Evolutionary conservation across 1,140 invertebrate species (phyloP).

Genomic region (Heterodera carotae): DNA sequence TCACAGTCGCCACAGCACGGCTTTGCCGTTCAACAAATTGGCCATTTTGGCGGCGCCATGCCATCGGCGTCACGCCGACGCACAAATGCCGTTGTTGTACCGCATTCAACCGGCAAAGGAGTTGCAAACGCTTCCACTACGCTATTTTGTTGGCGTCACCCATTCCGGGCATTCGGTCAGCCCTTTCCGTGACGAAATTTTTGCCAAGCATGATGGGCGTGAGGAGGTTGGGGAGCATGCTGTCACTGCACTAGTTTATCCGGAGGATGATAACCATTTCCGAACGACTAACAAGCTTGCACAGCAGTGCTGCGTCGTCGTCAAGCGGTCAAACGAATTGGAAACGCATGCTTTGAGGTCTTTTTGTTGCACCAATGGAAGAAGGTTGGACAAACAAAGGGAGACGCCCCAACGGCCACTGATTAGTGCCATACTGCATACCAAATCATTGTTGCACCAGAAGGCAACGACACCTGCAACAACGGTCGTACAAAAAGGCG

Average conservation of each 20-base stretch:
- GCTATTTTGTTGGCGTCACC: slow-evolving; percentile 34
- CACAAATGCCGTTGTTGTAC: slow-evolving; percentile 14
- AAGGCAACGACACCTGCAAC: no score
- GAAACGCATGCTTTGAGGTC: slow-evolving; percentile 6
- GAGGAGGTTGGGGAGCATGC: slow-evolving; percentile 19
- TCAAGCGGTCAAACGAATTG: slow-evolving; percentile 27
- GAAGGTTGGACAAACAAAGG: no score
- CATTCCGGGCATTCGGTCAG: slow-evolving; percentile 41
- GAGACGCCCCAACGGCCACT: not conserved
- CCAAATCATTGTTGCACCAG: not conserved
- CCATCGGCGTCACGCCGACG: not conserved
- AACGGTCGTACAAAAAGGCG: not conserved
- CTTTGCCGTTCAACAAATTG: slow-evolving; percentile 5
- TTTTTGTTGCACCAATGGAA: not conserved
- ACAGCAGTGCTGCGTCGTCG: slow-evolving; percentile 11
- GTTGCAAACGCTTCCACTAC: slow-evolving; percentile 30
- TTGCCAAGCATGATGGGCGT: not conserved
- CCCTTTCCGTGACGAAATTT: slow-evolving; percentile 13
- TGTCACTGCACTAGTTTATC: no score
- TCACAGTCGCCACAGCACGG: not conserved
- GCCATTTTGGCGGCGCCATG: slow-evolving; percentile 17
- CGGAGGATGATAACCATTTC: slow-evolving; percentile 10
- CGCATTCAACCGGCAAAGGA: slow-evolving; percentile 17
- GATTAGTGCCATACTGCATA: not conserved
- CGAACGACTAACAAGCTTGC: not conserved